Percentiles rank a stretch among this genome's conserved stretches.
These are phyloP conservation scores for Xerus rutilus DNA, from an alignment of 2,797 vertebrate species.

Conservation along the genomic window DNA sequence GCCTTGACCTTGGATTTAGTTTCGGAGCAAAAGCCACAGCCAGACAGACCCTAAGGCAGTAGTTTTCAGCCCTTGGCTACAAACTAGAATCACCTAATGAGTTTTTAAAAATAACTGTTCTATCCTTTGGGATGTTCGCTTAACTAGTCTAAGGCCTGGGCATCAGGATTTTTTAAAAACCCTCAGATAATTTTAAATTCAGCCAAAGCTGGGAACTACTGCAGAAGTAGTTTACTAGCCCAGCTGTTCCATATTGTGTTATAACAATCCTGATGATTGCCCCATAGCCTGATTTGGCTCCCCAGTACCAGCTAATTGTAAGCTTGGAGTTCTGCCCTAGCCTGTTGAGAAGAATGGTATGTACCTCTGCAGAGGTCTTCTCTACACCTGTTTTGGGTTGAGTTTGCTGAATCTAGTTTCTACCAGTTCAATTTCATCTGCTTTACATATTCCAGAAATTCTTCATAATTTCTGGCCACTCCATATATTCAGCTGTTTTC, in stretches of 20 bases:
- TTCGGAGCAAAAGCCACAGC: background rate
- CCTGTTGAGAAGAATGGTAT: conserved; percentile 33
- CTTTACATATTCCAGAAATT: conserved; percentile 35
- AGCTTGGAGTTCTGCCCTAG: conserved; percentile 71
- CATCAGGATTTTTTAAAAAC: conserved; percentile 40
- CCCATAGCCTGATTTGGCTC: conserved; percentile 60
- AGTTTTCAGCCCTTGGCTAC: conserved; percentile 35
- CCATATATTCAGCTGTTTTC: background rate
- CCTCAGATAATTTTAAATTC: conserved; percentile 25
- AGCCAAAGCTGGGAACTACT: background rate
- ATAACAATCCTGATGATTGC: conserved; percentile 39
- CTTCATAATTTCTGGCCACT: background rate
- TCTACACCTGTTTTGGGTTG: conserved; percentile 69
- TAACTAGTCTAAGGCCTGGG: background rate
- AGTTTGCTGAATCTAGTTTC: conserved; percentile 57
- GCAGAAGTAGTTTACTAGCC: background rate
- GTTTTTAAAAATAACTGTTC: background rate
- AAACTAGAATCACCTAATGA: background rate
- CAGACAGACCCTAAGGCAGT: background rate
- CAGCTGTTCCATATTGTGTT: conserved; percentile 16
- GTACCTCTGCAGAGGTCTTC: conserved; percentile 62
- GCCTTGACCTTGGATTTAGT: background rate
- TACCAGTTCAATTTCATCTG: conserved; percentile 40
- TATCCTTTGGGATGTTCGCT: conserved; percentile 36
- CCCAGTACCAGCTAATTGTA: background rate